phyloP scores from a whole-genome alignment of 2,113 vertebrate species.

The Scartelaos histophorus region DNA sequence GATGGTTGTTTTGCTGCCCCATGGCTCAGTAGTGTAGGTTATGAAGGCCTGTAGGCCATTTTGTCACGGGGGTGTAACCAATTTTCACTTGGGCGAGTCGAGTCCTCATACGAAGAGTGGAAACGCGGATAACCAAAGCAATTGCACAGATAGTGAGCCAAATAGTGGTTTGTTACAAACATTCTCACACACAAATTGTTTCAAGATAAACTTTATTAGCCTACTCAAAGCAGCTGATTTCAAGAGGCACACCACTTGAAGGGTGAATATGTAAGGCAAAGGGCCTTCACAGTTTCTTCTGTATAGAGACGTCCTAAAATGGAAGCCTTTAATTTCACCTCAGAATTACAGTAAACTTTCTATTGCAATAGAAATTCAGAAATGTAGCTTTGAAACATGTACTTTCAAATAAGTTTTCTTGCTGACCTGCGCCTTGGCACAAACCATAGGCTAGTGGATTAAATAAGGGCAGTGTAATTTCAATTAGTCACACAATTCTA shows the following conservation, averaged over 20 bases:
- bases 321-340: conserved; percentile 35
- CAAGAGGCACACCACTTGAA: conserved; percentile 65
- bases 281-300: conserved; percentile 64
- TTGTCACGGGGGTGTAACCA: conserved; percentile 56
- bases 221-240: conserved; percentile 56
- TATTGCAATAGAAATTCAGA: conserved; percentile 50
- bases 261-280: conserved; percentile 69
- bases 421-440: conserved; percentile 71
- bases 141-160: too few relatives aligned
- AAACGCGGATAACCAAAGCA: too few relatives aligned
- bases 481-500: conserved; percentile 46
- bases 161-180: too few relatives aligned
- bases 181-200: conserved; percentile 12
- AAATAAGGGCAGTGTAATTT: conserved; percentile 66
- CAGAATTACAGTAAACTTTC: conserved; percentile 54
- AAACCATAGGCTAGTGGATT: conserved; percentile 38
- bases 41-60: conserved; percentile 74
- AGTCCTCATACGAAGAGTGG: too few relatives aligned
- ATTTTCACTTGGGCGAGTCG: conserved; percentile 18
- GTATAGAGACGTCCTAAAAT: conserved; percentile 61
- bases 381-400: conserved; percentile 40
- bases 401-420: conserved; percentile 51
- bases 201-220: conserved; percentile 58
- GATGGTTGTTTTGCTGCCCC: conserved; percentile 1
- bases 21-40: conserved; percentile 34